These are phyloP conservation scores for Microcebus griseorufus DNA, from an alignment of 2,113 vertebrate genomes.

Conservation along the genomic window DNA sequence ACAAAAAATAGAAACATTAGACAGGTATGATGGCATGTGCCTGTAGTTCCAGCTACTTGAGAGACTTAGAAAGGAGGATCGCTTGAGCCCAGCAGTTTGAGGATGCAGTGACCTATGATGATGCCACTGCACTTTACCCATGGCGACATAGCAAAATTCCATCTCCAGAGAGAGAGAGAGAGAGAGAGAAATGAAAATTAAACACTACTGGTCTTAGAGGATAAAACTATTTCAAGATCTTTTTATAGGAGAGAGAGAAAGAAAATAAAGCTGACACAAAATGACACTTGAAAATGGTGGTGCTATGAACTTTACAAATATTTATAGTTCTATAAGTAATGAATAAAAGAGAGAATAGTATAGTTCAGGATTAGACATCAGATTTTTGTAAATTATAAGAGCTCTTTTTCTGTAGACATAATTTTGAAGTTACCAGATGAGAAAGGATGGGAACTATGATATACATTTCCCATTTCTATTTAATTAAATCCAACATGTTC, in stretches of 20 bases:
- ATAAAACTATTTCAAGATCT: constrained; percentile 38
- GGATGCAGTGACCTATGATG: no score
- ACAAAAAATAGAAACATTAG: no score
- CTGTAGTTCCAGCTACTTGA: no score
- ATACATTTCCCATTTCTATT: not conserved
- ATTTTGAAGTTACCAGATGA: not conserved
- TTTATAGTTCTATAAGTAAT: constrained; percentile 52
- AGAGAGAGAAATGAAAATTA: not conserved
- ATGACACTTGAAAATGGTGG: constrained; percentile 27
- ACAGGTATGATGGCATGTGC: no score
- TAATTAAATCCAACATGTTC: not conserved
- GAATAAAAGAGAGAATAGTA: constrained; percentile 17
- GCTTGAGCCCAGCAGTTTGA: no score
- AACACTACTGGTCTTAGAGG: constrained; percentile 16
- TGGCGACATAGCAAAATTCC: no score
- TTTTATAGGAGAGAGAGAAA: not conserved
- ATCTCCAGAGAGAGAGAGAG: no score
- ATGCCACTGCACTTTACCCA: no score
- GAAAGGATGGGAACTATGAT: not conserved
- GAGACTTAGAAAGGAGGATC: no score
- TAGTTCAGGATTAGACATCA: not conserved
- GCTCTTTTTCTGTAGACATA: not conserved
- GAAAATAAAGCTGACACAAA: constrained; percentile 59
- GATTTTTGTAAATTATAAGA: constrained; percentile 28
- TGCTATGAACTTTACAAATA: constrained; percentile 48